phyloP scores from a whole-genome alignment of 2,888 invertebrate species.

The Lagria hirta region DNA sequence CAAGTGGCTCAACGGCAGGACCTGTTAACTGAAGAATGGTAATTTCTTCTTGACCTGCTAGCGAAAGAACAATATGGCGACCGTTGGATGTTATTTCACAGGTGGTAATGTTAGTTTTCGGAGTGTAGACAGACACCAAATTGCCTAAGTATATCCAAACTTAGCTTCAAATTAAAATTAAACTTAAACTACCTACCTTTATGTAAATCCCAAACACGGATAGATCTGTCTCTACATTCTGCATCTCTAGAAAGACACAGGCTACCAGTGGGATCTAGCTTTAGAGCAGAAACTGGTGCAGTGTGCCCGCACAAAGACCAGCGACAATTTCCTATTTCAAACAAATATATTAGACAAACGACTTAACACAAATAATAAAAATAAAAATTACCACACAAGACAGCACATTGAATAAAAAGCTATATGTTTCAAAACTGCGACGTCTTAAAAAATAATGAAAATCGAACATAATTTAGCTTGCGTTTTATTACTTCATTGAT shows the following conservation, averaged over 20 bases:
- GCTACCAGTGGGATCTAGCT: slow-evolving; percentile 72
- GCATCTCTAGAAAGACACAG: slow-evolving; percentile 75
- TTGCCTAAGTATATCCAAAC: slow-evolving; percentile 62
- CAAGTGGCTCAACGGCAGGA: slow-evolving; percentile 39
- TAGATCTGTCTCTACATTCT: slow-evolving; percentile 70
- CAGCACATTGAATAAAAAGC: too few species aligned
- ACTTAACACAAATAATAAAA: slow-evolving; percentile 11
- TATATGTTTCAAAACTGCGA: too few species aligned
- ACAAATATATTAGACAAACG: not conserved
- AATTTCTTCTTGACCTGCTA: slow-evolving; percentile 66
- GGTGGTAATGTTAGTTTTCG: slow-evolving; percentile 70
- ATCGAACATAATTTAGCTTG: too few species aligned
- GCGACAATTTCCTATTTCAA: slow-evolving; percentile 68
- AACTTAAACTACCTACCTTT: slow-evolving; percentile 61
- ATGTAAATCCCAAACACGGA: slow-evolving; percentile 79
- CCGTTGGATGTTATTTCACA: slow-evolving; percentile 78
- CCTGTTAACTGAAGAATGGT: slow-evolving; percentile 65
- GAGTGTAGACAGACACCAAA: slow-evolving; percentile 77
- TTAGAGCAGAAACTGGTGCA: slow-evolving; percentile 72
- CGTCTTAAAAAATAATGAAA: too few species aligned
- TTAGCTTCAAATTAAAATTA: slow-evolving; percentile 6
- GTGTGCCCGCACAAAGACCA: slow-evolving; percentile 77
- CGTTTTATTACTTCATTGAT: too few species aligned
- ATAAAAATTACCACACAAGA: slow-evolving; percentile 1
- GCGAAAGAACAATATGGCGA: slow-evolving; percentile 66